Conservation (phyloP, 2,797 vertebrate species). For the Sciaenops ocellatus region DNA sequence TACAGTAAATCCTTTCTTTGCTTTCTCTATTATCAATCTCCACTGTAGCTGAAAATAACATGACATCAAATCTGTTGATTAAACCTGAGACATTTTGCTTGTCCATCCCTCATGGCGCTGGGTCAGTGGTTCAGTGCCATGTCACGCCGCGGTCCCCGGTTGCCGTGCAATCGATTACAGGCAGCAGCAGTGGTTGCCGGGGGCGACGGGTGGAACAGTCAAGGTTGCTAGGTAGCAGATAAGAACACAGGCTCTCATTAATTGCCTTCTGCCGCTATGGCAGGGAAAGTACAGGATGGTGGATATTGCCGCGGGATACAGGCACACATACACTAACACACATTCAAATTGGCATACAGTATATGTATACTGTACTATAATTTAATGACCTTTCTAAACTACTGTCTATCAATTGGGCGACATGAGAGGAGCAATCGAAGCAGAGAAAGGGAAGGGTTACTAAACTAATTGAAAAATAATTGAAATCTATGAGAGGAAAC, state of each 20-base stretch:
- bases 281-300: slow-evolving; percentile 21
- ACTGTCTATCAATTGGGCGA: slow-evolving; percentile 11
- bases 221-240: slow-evolving; percentile 75
- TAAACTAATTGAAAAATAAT: background rate
- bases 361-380: background rate
- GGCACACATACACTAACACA: slow-evolving; percentile 9
- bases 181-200: slow-evolving; percentile 55
- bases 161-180: slow-evolving; percentile 65
- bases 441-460: background rate
- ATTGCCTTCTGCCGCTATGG: slow-evolving; percentile 61
- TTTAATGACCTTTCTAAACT: slow-evolving; percentile 30
- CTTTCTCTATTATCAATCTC: slow-evolving; percentile 2
- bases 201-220: slow-evolving; percentile 64
- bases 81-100: slow-evolving; percentile 1
- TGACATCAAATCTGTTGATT: slow-evolving; percentile 9
- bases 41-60: background rate
- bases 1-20: background rate
- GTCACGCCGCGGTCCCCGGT: slow-evolving; percentile 23
- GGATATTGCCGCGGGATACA: slow-evolving; percentile 38
- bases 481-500: background rate
- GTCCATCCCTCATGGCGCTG: background rate
- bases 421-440: background rate
- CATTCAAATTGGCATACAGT: background rate
- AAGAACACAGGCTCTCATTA: slow-evolving; percentile 70
- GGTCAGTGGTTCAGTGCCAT: slow-evolving; percentile 46